These are phyloP conservation scores for Ochotona princeps DNA, from an alignment of 2,113 vertebrate species.

Conservation along the genomic window DNA sequence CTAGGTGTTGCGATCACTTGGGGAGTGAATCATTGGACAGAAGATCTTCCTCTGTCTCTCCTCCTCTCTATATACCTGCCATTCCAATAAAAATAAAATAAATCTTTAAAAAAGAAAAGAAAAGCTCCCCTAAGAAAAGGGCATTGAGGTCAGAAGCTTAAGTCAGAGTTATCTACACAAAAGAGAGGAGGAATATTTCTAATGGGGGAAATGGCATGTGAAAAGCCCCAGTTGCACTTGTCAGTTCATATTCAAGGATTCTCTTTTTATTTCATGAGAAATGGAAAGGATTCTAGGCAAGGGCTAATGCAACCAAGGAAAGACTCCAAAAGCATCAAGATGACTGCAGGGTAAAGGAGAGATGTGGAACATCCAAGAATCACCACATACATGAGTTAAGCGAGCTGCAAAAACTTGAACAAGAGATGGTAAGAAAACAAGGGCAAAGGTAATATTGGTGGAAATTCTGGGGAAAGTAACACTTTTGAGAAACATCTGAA, in stretches of 20 bases:
- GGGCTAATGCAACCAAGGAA: background rate
- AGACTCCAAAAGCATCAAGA: background rate
- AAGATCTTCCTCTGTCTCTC: too few species aligned
- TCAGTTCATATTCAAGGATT: background rate
- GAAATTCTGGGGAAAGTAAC: background rate
- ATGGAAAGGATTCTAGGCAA: background rate
- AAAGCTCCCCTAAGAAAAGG: background rate
- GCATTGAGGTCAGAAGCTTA: background rate
- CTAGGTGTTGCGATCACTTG: too few species aligned
- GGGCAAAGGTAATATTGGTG: background rate
- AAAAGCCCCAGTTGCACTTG: background rate
- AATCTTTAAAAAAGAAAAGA: background rate
- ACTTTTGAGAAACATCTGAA: background rate
- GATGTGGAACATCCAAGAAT: background rate
- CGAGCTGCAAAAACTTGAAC: background rate
- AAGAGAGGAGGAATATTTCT: background rate
- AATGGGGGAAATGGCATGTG: background rate
- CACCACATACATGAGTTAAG: background rate
- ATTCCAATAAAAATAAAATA: too few species aligned
- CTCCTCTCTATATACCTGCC: too few species aligned
- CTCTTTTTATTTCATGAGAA: background rate
- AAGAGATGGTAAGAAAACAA: background rate
- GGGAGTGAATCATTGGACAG: too few species aligned
- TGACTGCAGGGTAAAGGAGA: background rate
- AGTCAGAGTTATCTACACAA: background rate